Conservation (phyloP, 1,140 invertebrate species). For the Leptopilina boulardi region DNA sequence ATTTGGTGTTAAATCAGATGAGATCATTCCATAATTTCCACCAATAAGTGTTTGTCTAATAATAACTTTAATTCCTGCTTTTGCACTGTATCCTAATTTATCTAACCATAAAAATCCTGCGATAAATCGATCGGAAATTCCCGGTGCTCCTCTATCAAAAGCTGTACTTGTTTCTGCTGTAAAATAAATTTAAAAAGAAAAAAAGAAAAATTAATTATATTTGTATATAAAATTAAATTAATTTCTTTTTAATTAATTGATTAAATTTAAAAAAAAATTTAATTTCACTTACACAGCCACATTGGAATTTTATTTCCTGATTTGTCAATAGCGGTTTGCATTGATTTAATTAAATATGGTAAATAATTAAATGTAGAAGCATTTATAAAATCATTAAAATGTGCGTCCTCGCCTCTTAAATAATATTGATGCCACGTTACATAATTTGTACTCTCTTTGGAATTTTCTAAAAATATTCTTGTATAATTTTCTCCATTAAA, state of each 20-base stretch:
- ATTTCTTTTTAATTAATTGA: neutral
- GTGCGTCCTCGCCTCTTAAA: constrained; percentile 81
- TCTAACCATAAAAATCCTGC: constrained; percentile 87
- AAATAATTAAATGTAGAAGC: constrained; percentile 80
- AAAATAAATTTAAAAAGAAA: constrained; percentile 37
- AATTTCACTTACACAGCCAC: constrained; percentile 80
- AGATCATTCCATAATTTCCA: constrained; percentile 82
- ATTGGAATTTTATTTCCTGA: constrained; percentile 76
- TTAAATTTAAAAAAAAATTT: constrained; percentile 30
- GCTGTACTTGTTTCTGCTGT: constrained; percentile 85
- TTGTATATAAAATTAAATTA: neutral
- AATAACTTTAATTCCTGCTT: constrained; percentile 81
- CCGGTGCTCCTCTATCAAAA: constrained; percentile 84
- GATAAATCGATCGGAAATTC: constrained; percentile 83
- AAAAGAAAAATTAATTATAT: constrained; percentile 30
- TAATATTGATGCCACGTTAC: constrained; percentile 89
- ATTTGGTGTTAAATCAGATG: constrained; percentile 79
- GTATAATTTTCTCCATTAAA: constrained; percentile 78
- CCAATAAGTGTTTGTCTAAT: constrained; percentile 84
- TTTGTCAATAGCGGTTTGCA: constrained; percentile 76
- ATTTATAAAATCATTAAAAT: constrained; percentile 81
- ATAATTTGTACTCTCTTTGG: constrained; percentile 75
- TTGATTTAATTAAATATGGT: constrained; percentile 77
- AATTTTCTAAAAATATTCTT: constrained; percentile 78
- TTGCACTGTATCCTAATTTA: constrained; percentile 84